Evolutionary conservation across 1,140 invertebrate species (phyloP).

Genomic region (Spodoptera frugiperda): DNA sequence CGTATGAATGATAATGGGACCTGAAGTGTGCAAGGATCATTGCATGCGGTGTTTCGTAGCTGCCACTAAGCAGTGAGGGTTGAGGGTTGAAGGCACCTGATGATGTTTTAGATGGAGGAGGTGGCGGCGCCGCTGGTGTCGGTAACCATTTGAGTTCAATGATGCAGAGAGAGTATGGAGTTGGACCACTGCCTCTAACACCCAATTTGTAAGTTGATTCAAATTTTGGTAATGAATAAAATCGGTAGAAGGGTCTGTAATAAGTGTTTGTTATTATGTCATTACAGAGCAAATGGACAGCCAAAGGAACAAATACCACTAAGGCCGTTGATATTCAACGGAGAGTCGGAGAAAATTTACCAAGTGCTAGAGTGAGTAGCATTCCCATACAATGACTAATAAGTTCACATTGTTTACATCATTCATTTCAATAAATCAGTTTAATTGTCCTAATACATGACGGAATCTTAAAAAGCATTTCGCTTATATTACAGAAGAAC

Average conservation of each 20-base stretch:
- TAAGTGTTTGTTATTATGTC: background rate
- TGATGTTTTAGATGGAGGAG: conserved; percentile 10
- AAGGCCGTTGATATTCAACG: conserved; percentile 90
- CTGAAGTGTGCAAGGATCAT: conserved; percentile 17
- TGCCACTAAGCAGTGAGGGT: background rate
- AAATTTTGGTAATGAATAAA: background rate
- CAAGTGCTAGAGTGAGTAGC: conserved; percentile 90
- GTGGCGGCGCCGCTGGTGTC: conserved; percentile 67
- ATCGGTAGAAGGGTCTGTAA: background rate
- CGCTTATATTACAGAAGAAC: conserved; percentile 82
- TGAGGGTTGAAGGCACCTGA: conserved; percentile 13
- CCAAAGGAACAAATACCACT: conserved; percentile 91
- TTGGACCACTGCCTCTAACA: conserved; percentile 71
- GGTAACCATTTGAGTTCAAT: conserved; percentile 84
- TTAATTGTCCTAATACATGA: conserved; percentile 37
- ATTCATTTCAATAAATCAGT: conserved; percentile 29
- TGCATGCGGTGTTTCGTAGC: conserved; percentile 23
- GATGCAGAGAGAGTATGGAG: conserved; percentile 84
- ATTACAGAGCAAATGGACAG: conserved; percentile 78
- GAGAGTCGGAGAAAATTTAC: conserved; percentile 88
- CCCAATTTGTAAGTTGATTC: conserved; percentile 80
- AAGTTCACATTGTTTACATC: conserved; percentile 22
- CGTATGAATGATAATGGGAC: background rate
- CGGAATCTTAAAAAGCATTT: conserved; percentile 58
- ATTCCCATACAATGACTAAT: background rate